Evolutionary conservation across 2,888 invertebrate genomes (phyloP), one percentile per base, ranked within the genome.

Genomic region (Eristalis intricaria): DNA sequence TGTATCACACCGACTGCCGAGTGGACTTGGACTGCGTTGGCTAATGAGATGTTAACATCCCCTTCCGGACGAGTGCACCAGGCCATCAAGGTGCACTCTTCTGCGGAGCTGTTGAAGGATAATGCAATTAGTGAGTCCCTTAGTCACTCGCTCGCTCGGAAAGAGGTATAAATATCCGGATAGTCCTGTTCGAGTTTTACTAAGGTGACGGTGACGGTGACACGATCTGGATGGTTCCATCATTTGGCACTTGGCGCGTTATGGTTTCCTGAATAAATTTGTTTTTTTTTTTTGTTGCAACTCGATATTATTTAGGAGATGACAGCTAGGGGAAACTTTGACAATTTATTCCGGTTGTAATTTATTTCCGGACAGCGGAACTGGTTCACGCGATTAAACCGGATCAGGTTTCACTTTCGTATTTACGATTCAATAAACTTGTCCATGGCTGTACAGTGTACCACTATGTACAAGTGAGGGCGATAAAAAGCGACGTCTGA

Each of bases 11-110:
- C 69, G 29, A 58, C 38, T 69, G 29, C 32, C 8, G 74, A 79
- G 71, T 70, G 65, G 56, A 50, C 76, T 69, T 70, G 65, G 56
- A 50, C 76, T 69, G 60, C 32, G 75, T 23, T 66, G 80, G 74
- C 61, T 86, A 86, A 82, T 82, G 78, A 83, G 75, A 87, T 87
- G 79, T 83, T 79, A 83, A 87, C 70, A 75, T 87, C 68, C 70
- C 79, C 71, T 87, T 87, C 66, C 86, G 76, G 61, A 64, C 66
- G 86, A 79, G 75, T 84, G 79, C 70, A 78, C 71, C 75, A 79
- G 86, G 71, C 75, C 60, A 74, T 79, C 75, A 83, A 83, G 83
- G 86, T 83, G 85, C 85, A 78, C 58, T 69, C 60, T 68, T 63
- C 40, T 77, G 77, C 65, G 58, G 75, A 75, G 75, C 43, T 61